phyloP scores from a whole-genome alignment of 2,888 invertebrate species.

The Agrilus mali region DNA sequence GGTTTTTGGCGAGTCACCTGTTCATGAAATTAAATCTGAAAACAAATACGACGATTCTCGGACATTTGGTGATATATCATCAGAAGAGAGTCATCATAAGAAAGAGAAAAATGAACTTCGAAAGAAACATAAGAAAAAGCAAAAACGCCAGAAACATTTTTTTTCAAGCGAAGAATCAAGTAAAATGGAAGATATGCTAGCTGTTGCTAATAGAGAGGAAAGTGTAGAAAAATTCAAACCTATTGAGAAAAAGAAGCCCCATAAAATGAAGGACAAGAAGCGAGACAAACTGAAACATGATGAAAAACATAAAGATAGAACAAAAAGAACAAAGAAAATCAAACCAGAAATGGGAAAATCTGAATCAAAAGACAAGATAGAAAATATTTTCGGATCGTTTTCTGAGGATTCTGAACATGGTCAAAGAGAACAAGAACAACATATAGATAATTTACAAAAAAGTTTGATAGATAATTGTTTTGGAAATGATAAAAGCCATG shows the following conservation, averaged over 20 bases:
- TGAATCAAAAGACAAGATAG: slow-evolving; percentile 59
- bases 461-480: slow-evolving; percentile 12
- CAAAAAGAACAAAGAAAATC: slow-evolving; percentile 44
- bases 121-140: slow-evolving; percentile 76
- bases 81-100: slow-evolving; percentile 26
- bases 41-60: slow-evolving; percentile 19
- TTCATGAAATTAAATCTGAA: slow-evolving; percentile 27
- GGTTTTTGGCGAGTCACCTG: slow-evolving; percentile 19
- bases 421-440: slow-evolving; percentile 20
- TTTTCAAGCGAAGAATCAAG: slow-evolving; percentile 43
- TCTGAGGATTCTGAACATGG: slow-evolving; percentile 53
- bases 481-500: slow-evolving; percentile 14
- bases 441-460: slow-evolving; percentile 11
- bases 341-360: slow-evolving; percentile 33
- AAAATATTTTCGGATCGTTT: slow-evolving; percentile 77
- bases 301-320: slow-evolving; percentile 41
- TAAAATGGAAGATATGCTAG: slow-evolving; percentile 28
- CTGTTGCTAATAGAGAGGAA: slow-evolving; percentile 21
- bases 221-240: slow-evolving; percentile 26
- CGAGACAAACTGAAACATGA: slow-evolving; percentile 46
- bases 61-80: slow-evolving; percentile 22
- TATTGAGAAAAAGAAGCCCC: slow-evolving; percentile 30
- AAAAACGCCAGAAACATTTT: slow-evolving; percentile 61
- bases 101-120: slow-evolving; percentile 40
- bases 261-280: slow-evolving; percentile 47